phyloP scores from a whole-genome alignment of 2,113 vertebrate species.

The Lophochroa leadbeateri region DNA sequence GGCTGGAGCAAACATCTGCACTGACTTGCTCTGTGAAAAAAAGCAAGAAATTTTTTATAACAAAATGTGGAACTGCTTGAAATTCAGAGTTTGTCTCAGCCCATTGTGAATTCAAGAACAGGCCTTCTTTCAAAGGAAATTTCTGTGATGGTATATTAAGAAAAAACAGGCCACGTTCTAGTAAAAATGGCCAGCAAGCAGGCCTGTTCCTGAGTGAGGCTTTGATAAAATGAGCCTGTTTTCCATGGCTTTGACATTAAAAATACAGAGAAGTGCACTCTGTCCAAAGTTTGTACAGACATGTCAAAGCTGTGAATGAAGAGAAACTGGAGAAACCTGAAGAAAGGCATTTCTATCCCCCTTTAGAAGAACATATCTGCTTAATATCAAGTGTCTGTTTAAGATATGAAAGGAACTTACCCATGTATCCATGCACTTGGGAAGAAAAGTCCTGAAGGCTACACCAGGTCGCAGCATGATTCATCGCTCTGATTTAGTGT shows the following conservation, averaged over 20 bases:
- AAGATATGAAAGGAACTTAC: not conserved
- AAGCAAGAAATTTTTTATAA: not conserved
- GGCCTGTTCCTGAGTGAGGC: not conserved
- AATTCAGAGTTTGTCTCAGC: constrained; percentile 18
- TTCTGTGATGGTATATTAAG: not conserved
- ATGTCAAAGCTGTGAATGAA: not conserved
- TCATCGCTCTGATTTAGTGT: not conserved
- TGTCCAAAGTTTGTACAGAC: not conserved
- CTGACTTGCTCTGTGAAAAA: not conserved
- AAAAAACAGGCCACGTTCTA: not conserved
- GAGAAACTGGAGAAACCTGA: not conserved
- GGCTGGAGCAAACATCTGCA: not conserved
- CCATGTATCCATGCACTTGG: accelerated
- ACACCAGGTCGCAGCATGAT: not conserved
- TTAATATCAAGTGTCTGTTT: not conserved
- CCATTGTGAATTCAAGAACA: constrained; percentile 2
- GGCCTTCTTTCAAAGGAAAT: not conserved
- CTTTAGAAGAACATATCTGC: not conserved
- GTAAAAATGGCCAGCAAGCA: not conserved
- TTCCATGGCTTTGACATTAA: not conserved
- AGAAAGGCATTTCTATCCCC: not conserved
- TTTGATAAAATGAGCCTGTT: not conserved
- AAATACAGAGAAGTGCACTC: not conserved
- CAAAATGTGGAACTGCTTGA: not conserved
- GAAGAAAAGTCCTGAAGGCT: not conserved